Evolutionary conservation across 2,888 invertebrate genomes (phyloP).

Genomic region (Patella pellucida): DNA sequence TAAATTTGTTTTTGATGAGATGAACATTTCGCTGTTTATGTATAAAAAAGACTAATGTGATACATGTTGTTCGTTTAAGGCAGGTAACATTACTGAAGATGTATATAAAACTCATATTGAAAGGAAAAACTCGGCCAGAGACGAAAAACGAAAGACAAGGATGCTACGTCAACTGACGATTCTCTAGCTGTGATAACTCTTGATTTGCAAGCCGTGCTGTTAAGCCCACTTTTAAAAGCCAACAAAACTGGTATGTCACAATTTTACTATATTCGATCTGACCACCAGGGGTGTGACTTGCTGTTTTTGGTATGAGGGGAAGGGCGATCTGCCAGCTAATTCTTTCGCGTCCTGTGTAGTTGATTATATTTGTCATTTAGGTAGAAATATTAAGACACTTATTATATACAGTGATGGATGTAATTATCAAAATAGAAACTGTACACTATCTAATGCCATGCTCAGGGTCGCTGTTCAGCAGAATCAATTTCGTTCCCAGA

Average conservation of each 20-base stretch:
- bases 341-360: not conserved
- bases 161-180: not conserved
- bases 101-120: not conserved
- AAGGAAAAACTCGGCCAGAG: not conserved
- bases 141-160: not conserved
- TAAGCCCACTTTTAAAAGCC: not conserved
- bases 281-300: not conserved
- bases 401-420: not conserved
- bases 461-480: not conserved
- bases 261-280: constrained; percentile 11
- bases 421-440: not conserved
- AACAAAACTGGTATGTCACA: constrained; percentile 8
- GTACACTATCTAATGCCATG: not conserved
- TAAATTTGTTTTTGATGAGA: constrained; percentile 9
- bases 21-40: constrained; percentile 17
- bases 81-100: not conserved
- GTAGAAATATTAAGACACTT: not conserved
- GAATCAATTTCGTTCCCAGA: too few species aligned
- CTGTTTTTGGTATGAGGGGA: constrained; percentile 12
- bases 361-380: not conserved
- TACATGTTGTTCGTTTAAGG: not conserved
- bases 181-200: not conserved
- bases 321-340: not conserved
- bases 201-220: not conserved
- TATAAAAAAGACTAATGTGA: constrained; percentile 26